Percentiles rank a stretch among this genome's conserved stretches.
Conservation (phyloP, 2,888 invertebrate species). For the Microctonus aethiopoides region DNA sequence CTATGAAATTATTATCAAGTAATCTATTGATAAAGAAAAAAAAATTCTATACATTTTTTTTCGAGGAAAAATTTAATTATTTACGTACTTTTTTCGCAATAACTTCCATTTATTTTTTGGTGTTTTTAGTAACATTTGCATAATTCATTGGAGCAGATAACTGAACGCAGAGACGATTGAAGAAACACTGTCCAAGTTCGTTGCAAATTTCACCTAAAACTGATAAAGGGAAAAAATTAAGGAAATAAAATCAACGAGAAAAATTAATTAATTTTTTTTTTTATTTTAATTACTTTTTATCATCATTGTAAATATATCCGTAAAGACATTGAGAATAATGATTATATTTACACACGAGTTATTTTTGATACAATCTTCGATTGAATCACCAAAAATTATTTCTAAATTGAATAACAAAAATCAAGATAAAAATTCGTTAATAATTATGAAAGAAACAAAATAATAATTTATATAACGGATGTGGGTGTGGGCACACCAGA, state of each 20-base stretch:
- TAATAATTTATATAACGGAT: too few relatives aligned
- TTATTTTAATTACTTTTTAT: conserved; percentile 43
- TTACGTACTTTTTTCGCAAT: conserved; percentile 32
- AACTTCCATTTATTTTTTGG: conserved; percentile 22
- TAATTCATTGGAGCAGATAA: conserved; percentile 41
- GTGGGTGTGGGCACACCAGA: too few relatives aligned
- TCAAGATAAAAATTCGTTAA: too few relatives aligned
- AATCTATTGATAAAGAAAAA: not conserved
- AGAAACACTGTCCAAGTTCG: conserved; percentile 51
- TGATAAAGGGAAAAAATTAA: conserved; percentile 31
- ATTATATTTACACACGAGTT: conserved; percentile 44
- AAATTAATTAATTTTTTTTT: not conserved
- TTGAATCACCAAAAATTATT: not conserved
- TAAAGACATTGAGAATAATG: conserved; percentile 45
- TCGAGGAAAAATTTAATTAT: too few relatives aligned
- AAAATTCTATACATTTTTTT: too few relatives aligned
- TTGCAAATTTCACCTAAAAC: conserved; percentile 49
- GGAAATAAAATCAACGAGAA: not conserved
- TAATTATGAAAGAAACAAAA: too few relatives aligned
- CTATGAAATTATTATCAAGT: not conserved
- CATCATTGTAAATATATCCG: conserved; percentile 44
- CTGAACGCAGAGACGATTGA: conserved; percentile 30
- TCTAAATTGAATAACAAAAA: not conserved
- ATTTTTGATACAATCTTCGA: conserved; percentile 41
- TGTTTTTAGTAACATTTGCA: conserved; percentile 38